Evolutionary conservation across 2,113 vertebrate species (phyloP), one percentile per base, ranked within the genome.

Genomic region (Sapajus apella): DNA sequence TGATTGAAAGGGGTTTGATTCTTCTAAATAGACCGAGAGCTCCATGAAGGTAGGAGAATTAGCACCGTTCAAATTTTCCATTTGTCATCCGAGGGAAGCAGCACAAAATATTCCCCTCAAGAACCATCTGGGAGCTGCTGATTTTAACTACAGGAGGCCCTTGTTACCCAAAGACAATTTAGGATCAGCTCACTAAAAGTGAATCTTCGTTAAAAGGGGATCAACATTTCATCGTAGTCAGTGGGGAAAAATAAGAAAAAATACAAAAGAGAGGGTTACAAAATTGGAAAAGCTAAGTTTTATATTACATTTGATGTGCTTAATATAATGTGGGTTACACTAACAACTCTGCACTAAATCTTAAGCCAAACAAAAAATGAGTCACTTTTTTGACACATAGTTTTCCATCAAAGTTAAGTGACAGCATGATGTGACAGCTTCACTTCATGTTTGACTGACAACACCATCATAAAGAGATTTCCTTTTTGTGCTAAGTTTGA

Each of bases 401-500:
- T 93, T 95, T 76, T 70, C 92, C 30, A 52, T 52, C 27, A 47
- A 93, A 80, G 87, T 55, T 83, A 91, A 94, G 18, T 68, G 61
- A 80, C 12, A 17, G 47, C 2, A 2, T 27, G 23, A 37, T 43
- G 40, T 79, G 40, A 83, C 23, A 52, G 27, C 43, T 87, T 86
- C 6, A n/a, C 30, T 93, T 95, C n/a, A 8, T 14, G 6, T 95
- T 76, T 83, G 81, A 92, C 52, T 68, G 76, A 45, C 9, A 68
- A 6, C 8, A 55, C 13, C 55, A 45, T 61, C 40, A 21, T 55
- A 21, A 56, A 66, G 43, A 77, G 37, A 12, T 47, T 82, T 88
- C 47, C 13, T 37, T 87, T 68, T 61, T 73, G 68, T 70, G 21
- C 58, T 72, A 47, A 68, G 37, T 88, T 87, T 56, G 93, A 96